Base-by-base conservation (phyloP, 2,888 invertebrate genomes). In the Scelioninae gen. 1 region DNA sequence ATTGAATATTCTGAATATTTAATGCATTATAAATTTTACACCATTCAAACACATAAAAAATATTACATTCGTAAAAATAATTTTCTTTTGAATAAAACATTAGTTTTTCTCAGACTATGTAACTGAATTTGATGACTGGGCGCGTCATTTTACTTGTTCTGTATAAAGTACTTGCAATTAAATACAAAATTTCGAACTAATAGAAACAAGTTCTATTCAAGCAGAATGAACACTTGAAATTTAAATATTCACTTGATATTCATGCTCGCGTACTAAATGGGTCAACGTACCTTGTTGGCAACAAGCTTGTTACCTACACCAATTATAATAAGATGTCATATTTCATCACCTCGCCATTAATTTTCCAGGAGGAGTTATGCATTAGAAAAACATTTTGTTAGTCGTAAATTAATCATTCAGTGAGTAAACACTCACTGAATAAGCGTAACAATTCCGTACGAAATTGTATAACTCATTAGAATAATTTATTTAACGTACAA, bases 261-360 rank as follows among this genome's bases (percentile, higher is more conserved):
- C 53, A 43, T 43, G 40, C 23, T 23, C 13, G 10, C 15, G 23
- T 15, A n/a, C 45, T 51, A 71, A 60, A 60, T 71, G 51, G 71
- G 71, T 71, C 71, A 71, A 40, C 34, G 51, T 51, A 60, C 43
- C 40, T 13, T 51, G 51, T 51, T 16, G 15, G 40, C 11, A 71
- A 51, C 71, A 60, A 51, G 60, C 60, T 71, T 40, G 62, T 62
- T 62, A 72, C 72, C 53, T 43, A 53, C 53, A 62, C 43, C 62
- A 72, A 72, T 72, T 72, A 62, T 62, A 72, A 55, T 72, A 72
- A 72, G 53, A 72, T 53, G 63, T 63, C 63, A 63, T 56, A 56
- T 74, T 74, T 56, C 47, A 74, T 63, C 47, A 56, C 47, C 11
- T 55, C 15, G 63, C 45, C 74, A 47, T 74, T 63, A 55, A 74